Base-by-base conservation (phyloP, 2,113 vertebrate species). In the Gallinago jamesoni region DNA sequence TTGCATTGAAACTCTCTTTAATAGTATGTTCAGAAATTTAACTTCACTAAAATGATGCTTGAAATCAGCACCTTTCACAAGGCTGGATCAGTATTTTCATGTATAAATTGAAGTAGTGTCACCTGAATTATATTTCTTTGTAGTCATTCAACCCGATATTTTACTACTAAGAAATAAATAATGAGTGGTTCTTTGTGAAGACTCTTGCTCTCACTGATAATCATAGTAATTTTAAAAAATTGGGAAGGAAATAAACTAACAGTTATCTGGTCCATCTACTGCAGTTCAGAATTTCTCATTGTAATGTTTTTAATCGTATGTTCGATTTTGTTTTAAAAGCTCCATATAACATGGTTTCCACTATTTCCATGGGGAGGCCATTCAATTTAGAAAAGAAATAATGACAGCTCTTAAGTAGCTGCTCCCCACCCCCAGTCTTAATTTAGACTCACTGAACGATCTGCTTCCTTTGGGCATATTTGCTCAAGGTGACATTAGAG, bases 301-400 rank as follows among this genome's bases (percentile, higher is more conserved):
- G 18, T 77, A 87, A 35, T 60, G 39, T 78, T 89, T 92, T 84
- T 30, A 78, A 18, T 64, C n/a, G 84, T 96, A 89, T 82, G 56
- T 89, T 92, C 74, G 73, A 23, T 84, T 95, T 94, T 84, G 23
- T 76, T 93, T 87, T 82, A 87, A 92, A 95, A 93, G 14, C 57
- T 39, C 22, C 9, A 5, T 69, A 14, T 52, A 85, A 69, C 47
- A 39, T 82, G 83, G 25, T 30, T 95, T 84, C 68, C 17, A 3
- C 60, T 45, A 96, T 93, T 93, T 96, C 96, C 96, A 53, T 53
- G 39, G 96, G 93, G 94, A 96, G 35, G 37, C 18, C 57, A 45
- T 92, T 94, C 80, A 97, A 97, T 94, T 96, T 97, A 96, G 92
- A 89, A 90, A 78, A 92, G 92, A 95, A 92, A 93, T 96, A 95